Base-by-base conservation (phyloP, 2,113 vertebrate species). In the Dendropsophus ebraccatus region DNA sequence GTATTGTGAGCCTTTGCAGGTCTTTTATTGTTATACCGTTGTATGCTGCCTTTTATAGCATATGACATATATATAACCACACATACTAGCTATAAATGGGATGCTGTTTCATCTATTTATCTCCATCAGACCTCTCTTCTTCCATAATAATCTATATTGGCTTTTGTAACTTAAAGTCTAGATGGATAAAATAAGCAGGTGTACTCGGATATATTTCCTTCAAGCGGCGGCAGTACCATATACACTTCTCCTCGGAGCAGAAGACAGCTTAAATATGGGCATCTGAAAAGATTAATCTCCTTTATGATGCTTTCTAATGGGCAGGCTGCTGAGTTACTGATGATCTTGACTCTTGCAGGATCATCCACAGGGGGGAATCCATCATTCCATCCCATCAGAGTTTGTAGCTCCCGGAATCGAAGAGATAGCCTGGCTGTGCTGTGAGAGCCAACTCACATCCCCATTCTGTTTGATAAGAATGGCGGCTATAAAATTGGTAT, bases 301-400 rank as follows among this genome's bases (percentile, higher is more conserved):
- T 87, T 86, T 87, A 87, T 30, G 69, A 81, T 87, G 67, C 37
- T 74, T 74, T 81, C 69, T 81, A 87, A 87, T 87, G 67, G 60
- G 67, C 85, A 58, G 58, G 78, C 77, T 81, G 85, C 85, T 81
- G 78, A 81, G 85, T 87, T 74, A 62, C 85, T 81, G 85, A 87
- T 87, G 85, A 81, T 87, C 85, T 87, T 74, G 78, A 87, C 85
- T 87, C 77, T 72, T 81, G 85, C 78, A 81, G 77, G 67, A 81
- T 81, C 85, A 60, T 81, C 77, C 85, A 87, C 67, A 58, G 76
- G 78, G 85, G 37, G 49, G 35, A 87, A 87, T 87, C 77, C 69
- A 87, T 87, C 85, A 87, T 81, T 81, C 52, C 85, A 74, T 87
- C 74, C 85, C 77, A 81, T 81, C 85, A 87, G 85, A 81, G 50